Percentiles rank a stretch among this genome's conserved stretches.
Evolutionary conservation across 2,797 vertebrate species (phyloP).

Genomic region (Lagocephalus sceleratus): DNA sequence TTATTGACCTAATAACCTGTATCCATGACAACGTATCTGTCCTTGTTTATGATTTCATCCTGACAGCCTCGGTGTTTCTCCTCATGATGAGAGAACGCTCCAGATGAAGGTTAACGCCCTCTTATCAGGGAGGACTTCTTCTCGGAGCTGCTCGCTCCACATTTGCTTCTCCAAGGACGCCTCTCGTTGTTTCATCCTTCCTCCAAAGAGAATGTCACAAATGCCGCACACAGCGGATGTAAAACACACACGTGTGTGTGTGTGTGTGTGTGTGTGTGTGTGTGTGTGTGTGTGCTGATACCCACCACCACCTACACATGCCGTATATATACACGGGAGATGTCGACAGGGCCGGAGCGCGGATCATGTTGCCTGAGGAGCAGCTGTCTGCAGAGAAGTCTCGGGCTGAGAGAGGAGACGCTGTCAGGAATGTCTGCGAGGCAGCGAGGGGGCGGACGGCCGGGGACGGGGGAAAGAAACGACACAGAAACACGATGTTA

Average conservation of each 20-base stretch:
- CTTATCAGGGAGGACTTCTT: background rate
- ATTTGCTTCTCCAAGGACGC: no score
- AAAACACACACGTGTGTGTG: conserved; percentile 34
- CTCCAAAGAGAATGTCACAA: background rate
- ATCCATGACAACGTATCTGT: conserved; percentile 42
- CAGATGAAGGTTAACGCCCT: background rate
- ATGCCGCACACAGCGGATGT: conserved; percentile 56
- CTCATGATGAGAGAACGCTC: background rate
- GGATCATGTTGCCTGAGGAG: conserved; percentile 63
- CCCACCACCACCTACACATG: conserved; percentile 37
- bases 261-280: no score
- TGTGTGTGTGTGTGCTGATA: conserved; percentile 30
- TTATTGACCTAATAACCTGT: conserved; percentile 43
- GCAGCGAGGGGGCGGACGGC: conserved; percentile 44
- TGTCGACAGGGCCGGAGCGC: conserved; percentile 36
- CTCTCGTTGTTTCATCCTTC: background rate
- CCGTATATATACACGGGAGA: conserved; percentile 38
- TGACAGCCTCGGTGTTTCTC: no score
- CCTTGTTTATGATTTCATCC: no score
- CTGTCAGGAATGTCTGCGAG: conserved; percentile 66
- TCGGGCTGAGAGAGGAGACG: conserved; percentile 62
- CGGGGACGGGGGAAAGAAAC: conserved; percentile 15
- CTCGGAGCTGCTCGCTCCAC: no score
- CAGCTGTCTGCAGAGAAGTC: conserved; percentile 67
- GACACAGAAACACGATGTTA: conserved; percentile 10